phyloP scores from a whole-genome alignment of 2,113 vertebrate genomes.

The Amblyopsis rosae region DNA sequence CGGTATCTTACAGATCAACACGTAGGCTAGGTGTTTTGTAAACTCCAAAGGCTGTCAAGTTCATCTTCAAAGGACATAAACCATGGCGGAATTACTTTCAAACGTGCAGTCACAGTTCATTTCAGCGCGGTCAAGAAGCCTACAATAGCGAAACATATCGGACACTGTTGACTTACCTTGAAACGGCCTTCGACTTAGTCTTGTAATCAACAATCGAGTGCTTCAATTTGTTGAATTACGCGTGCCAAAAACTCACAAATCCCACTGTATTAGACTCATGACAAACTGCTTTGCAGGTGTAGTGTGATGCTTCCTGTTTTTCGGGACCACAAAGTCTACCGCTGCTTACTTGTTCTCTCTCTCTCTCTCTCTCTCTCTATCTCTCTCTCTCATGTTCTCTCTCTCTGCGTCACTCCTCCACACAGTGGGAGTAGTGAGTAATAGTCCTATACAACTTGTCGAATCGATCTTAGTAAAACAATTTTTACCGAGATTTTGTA shows the following conservation, averaged over 20 bases:
- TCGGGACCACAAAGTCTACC: conserved; percentile 33
- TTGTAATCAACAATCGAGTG: background rate
- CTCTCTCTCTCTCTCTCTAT: background rate
- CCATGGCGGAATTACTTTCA: background rate
- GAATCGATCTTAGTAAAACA: too few species aligned
- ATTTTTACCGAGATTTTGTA: too few species aligned
- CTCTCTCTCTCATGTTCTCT: background rate
- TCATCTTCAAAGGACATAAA: background rate
- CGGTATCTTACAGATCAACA: too few species aligned
- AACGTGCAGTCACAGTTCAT: background rate
- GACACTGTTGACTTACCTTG: conserved; percentile 44
- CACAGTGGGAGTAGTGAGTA: too few species aligned
- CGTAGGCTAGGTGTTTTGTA: background rate
- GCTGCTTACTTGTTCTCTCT: background rate
- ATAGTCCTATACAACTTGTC: too few species aligned
- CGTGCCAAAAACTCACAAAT: background rate
- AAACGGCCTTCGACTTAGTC: background rate
- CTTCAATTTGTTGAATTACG: background rate
- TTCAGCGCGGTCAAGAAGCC: too few species aligned
- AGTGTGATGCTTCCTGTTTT: conserved; percentile 65
- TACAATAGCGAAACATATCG: background rate
- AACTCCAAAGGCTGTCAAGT: background rate
- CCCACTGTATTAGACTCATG: conserved; percentile 1
- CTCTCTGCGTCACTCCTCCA: conserved; percentile 1
- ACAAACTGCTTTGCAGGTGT: conserved; percentile 43